A percentile compares a stretch with the other conserved stretches of the same genome.
Evolutionary conservation across 2,888 invertebrate genomes (phyloP).

Genomic region (Ceraclea dissimilis): DNA sequence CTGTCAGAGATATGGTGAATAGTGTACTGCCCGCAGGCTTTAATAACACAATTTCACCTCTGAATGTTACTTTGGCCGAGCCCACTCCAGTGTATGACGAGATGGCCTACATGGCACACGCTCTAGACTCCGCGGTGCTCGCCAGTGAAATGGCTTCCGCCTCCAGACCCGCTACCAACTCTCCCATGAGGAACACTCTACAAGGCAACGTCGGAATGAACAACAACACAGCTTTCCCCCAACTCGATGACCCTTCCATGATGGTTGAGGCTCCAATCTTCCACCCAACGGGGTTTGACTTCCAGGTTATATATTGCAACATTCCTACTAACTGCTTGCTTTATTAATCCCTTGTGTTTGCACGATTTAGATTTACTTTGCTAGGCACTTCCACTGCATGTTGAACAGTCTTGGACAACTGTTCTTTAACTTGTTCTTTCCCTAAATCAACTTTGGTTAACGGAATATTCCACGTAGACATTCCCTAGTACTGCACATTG

Average conservation of each 20-base stretch:
- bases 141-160: background rate
- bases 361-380: no score
- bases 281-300: conserved; percentile 74
- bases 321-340: no score
- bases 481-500: no score
- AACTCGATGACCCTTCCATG: conserved; percentile 42
- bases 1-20: conserved; percentile 17
- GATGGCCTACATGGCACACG: background rate
- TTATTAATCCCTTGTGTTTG: no score
- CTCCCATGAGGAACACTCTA: background rate
- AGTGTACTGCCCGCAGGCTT: conserved; percentile 15
- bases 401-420: no score
- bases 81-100: background rate
- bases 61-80: background rate
- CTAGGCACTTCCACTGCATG: no score
- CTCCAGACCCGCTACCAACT: background rate
- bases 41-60: conserved; percentile 1
- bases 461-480: no score
- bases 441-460: no score
- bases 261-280: conserved; percentile 72
- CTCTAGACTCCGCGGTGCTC: background rate
- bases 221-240: conserved; percentile 34
- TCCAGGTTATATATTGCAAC: conserved; percentile 35
- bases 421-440: no score
- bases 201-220: background rate